Evolutionary conservation across 2,888 invertebrate species (phyloP), one percentile per base, ranked within the genome.

Genomic region (Drosophila nigricruria): DNA sequence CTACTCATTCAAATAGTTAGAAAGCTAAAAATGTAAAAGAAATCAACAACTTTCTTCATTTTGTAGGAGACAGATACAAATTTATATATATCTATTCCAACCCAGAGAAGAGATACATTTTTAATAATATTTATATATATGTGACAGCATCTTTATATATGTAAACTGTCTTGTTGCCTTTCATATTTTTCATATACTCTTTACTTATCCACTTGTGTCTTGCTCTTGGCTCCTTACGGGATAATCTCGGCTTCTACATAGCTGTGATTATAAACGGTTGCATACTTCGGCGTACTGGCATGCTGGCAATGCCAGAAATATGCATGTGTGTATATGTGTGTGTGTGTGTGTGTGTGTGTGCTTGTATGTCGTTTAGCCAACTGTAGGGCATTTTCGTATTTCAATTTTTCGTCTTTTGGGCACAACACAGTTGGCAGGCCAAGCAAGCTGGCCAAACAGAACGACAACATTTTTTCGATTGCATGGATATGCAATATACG

Each of bases 221-320:
- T 42, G 56, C 43, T 32, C 40, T 40, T 42, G 36, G 40, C 53
- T 34, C 27, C 58, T 40, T 38, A 25, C 49, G 56, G 47, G 50
- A 65, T 49, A 77, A 83, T 81, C 83, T 73, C 70, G 57, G 73
- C 69, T 68, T 45, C 52, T 65, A 18, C 57, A 68, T 57, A 50
- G 68, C 68, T 79, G 73, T 79, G 86, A 85, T 85, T 85, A 74
- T 79, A 61, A 65, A 67, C 62, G 70, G 68, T 64, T 70, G 72
- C 83, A 74, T 74, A 80, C 78, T 86, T 88, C 66, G 73, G 54
- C 49, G 66, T 62, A 59, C 64, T 69, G 83, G 80, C 69, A 80
- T 84, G 70, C 72, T 69, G 59, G 76, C 70, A 82, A 85, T 82
- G 77, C 70, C 74, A 70, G 70, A 74, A 73, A 74, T 79, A 73